Percentiles rank a stretch among this genome's conserved stretches.
Conservation (phyloP, 2,113 vertebrate genomes). For the Castor canadensis region DNA sequence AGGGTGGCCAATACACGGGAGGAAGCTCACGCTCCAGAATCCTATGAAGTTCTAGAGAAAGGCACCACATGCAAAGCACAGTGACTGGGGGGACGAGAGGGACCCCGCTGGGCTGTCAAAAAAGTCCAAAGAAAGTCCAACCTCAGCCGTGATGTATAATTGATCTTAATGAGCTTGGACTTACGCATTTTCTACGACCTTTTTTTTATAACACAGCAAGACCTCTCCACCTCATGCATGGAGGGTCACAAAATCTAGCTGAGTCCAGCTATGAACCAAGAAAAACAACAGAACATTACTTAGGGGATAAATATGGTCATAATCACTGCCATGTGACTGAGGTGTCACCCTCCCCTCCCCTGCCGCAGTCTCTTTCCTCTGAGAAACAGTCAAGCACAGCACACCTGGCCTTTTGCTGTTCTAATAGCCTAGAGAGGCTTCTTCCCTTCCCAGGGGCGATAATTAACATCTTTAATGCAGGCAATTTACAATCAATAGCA, state of each 20-base stretch:
- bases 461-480: constrained; percentile 54
- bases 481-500: constrained; percentile 54
- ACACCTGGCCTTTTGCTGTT: constrained; percentile 33
- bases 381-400: background rate
- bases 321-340: background rate
- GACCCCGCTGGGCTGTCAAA: background rate
- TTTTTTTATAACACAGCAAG: background rate
- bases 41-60: background rate
- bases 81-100: background rate
- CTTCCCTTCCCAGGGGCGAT: constrained; percentile 17
- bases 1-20: background rate
- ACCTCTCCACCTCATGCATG: background rate
- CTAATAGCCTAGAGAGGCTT: background rate
- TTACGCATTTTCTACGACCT: background rate
- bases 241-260: background rate
- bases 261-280: background rate
- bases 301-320: background rate
- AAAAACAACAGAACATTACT: too few species aligned
- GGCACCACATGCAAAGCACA: too few species aligned
- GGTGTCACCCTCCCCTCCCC: background rate
- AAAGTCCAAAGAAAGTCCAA: background rate
- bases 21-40: background rate
- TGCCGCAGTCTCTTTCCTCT: background rate
- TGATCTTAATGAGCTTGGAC: background rate
- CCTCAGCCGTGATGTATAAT: background rate